Base-by-base conservation (phyloP, 2,888 invertebrate species). In the Augochlorella aurata region DNA sequence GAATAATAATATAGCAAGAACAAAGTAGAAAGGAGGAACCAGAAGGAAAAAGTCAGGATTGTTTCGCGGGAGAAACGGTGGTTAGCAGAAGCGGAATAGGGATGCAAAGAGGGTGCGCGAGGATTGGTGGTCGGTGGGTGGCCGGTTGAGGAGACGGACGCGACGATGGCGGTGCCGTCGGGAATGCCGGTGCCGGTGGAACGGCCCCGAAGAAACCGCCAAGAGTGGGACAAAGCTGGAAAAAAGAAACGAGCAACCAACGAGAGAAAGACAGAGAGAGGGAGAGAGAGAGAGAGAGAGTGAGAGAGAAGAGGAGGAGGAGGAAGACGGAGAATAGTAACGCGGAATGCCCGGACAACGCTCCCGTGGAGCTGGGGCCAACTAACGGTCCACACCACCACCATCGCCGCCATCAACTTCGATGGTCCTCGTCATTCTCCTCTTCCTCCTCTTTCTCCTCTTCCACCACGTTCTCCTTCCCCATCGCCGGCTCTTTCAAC, bases 311-410 rank as follows among this genome's bases (percentile, higher is more conserved):
- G 52, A 63, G 63, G 77, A 67, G 70, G 74, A 69, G 63, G 70
- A 83, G 74, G 76, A 75, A 76, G 81, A 86, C 67, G 77, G 81
- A 77, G 83, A 81, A 86, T 85, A 87, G 86, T 85, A 88, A 87
- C 88, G 87, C 90, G 87, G 90, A 86, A 86, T 92, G 93, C 89
- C 92, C 93, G 93, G 93, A 91, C 93, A 93, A 92, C 93, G 93
- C 89, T 93, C 93, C 93, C 93, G 92, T 88, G 86, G 86, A 83
- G 91, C 92, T 92, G 91, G 92, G 93, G 93, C 93, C 93, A 93
- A 92, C 92, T 93, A 93, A 93, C 93, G 93, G 93, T 93, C 89
- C 90, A 85, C 87, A 74, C 93, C 93, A 92, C 92, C 92, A 91
- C 93, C 89, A 90, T 79, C 75, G 45, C 61, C 58, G 67, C 71